phyloP scores from a whole-genome alignment of 2,888 invertebrate genomes.

The Andrena bicolor region DNA sequence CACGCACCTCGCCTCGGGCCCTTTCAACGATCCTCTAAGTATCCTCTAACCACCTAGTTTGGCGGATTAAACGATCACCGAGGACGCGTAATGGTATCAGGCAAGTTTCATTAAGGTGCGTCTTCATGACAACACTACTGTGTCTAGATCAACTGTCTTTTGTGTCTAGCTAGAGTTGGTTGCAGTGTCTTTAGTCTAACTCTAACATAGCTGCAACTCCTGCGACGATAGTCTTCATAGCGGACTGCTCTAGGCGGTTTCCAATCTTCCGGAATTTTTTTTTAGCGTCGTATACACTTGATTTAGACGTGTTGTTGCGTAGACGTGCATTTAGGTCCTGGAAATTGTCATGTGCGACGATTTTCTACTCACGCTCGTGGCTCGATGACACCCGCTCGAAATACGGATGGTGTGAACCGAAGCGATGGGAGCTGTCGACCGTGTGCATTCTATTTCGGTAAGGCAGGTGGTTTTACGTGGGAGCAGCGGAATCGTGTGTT shows the following conservation, averaged over 20 bases:
- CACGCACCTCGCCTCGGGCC: not conserved
- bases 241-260: too few relatives aligned
- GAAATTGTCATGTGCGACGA: too few relatives aligned
- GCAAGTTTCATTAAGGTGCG: not conserved
- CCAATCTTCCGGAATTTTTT: too few relatives aligned
- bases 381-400: not conserved
- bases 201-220: too few relatives aligned
- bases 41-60: not conserved
- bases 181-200: too few relatives aligned
- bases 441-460: constrained; percentile 63
- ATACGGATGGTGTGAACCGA: constrained; percentile 7
- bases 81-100: not conserved
- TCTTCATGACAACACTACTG: too few relatives aligned
- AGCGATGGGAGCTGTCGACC: constrained; percentile 8
- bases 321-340: too few relatives aligned
- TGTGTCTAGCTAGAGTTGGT: too few relatives aligned
- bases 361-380: not conserved
- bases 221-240: too few relatives aligned
- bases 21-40: constrained; percentile 9
- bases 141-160: too few relatives aligned
- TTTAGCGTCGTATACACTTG: too few relatives aligned
- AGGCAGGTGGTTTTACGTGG: constrained; percentile 66
- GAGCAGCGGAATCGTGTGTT: constrained; percentile 63
- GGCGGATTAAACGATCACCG: not conserved
- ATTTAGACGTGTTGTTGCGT: too few relatives aligned